Percentiles rank a stretch among this genome's conserved stretches.
Evolutionary conservation across 1,140 invertebrate genomes (phyloP).

Genomic region (Helicoverpa zea): DNA sequence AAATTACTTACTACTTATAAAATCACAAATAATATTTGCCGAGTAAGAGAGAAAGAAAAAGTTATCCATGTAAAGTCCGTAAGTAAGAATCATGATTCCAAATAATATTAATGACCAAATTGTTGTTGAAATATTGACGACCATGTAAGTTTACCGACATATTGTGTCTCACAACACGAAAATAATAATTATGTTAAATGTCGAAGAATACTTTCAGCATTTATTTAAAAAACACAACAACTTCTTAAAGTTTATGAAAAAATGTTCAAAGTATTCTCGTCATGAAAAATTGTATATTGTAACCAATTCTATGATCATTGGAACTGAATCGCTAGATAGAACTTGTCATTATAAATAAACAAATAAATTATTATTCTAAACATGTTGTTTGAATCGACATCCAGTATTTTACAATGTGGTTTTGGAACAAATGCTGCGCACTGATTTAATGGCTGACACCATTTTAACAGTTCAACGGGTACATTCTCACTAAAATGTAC

Average conservation of each 20-base stretch:
- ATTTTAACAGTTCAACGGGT: slow-evolving; percentile 4
- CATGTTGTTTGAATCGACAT: slow-evolving; percentile 24
- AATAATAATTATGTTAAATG: no score
- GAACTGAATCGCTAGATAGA: slow-evolving; percentile 40
- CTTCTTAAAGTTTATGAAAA: neutral
- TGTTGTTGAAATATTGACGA: slow-evolving; percentile 1
- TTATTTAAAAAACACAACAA: no score
- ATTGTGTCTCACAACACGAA: no score
- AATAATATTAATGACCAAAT: slow-evolving; percentile 34
- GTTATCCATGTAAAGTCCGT: slow-evolving; percentile 6
- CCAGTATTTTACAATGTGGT: no score
- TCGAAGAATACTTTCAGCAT: no score
- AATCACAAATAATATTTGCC: no score
- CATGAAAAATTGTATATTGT: neutral
- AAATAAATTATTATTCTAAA: slow-evolving; percentile 42
- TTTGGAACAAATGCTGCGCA: no score
- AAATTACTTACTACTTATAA: no score
- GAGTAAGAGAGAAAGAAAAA: neutral
- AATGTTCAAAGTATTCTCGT: neutral
- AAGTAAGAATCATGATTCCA: neutral
- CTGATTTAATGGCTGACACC: neutral
- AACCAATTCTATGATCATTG: slow-evolving; percentile 30
- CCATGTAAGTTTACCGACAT: no score
- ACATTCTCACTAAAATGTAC: neutral
- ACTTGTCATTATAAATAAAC: slow-evolving; percentile 32